Conservation (phyloP, 2,888 invertebrate genomes). For the Stenodera caucasica region DNA sequence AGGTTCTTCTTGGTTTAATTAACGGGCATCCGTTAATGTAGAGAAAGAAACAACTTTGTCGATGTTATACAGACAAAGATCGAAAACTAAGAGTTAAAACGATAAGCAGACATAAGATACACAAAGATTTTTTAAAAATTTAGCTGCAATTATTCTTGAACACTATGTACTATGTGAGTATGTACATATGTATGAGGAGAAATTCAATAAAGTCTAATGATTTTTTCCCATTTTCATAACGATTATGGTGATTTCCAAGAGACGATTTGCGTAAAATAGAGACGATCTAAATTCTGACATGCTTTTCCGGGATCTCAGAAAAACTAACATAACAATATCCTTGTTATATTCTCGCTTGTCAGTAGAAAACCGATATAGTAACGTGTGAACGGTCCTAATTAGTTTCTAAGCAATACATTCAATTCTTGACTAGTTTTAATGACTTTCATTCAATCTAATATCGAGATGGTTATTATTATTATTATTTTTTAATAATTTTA, state of each 20-base stretch:
- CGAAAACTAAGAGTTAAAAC: conserved; percentile 34
- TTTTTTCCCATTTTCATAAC: too few species aligned
- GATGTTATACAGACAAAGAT: conserved; percentile 28
- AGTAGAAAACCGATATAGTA: conserved; percentile 28
- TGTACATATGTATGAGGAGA: too few species aligned
- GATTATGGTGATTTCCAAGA: conserved; percentile 17
- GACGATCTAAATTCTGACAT: conserved; percentile 7
- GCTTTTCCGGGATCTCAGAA: conserved; percentile 31
- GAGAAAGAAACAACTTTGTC: conserved; percentile 23
- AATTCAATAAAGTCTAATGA: too few species aligned
- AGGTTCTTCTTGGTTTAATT: conserved; percentile 47
- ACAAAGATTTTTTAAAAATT: conserved; percentile 27
- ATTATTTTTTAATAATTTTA: conserved; percentile 29
- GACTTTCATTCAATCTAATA: conserved; percentile 10
- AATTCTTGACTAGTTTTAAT: conserved; percentile 23
- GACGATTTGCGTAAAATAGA: conserved; percentile 3
- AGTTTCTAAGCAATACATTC: conserved; percentile 29
- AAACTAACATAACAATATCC: conserved; percentile 22
- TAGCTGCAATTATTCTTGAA: conserved; percentile 15
- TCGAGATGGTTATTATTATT: background rate
- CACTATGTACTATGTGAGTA: background rate
- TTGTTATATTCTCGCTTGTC: conserved; percentile 15
- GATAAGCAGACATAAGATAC: conserved; percentile 39
- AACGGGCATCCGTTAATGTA: conserved; percentile 49
- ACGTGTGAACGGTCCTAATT: conserved; percentile 45